phyloP scores from a whole-genome alignment of 1,140 invertebrate species.

The Sycobia sp. region DNA sequence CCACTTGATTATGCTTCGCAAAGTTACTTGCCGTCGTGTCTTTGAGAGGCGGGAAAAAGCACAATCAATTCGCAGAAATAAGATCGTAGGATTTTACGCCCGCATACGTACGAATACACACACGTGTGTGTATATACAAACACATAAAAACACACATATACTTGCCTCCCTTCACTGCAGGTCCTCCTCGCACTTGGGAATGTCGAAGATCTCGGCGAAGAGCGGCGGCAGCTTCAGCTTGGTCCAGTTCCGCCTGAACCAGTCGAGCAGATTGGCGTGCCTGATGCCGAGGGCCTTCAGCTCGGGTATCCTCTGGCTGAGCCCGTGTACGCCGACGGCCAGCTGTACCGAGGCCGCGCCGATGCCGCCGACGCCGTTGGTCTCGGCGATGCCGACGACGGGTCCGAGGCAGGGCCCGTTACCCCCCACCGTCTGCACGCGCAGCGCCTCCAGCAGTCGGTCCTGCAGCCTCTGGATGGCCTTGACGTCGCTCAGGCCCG shows the following conservation, averaged over 20 bases:
- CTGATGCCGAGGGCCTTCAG: conserved; percentile 80
- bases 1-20: too few relatives aligned
- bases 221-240: conserved; percentile 86
- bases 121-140: too few relatives aligned
- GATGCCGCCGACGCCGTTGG: conserved; percentile 17
- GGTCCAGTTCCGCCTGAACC: conserved; percentile 89
- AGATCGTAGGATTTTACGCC: too few relatives aligned
- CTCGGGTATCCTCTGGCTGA: conserved; percentile 72
- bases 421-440: conserved; percentile 65
- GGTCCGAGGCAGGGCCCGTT: neutral
- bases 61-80: too few relatives aligned
- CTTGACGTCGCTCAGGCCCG: conserved; percentile 82
- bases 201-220: conserved; percentile 97
- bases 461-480: conserved; percentile 83
- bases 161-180: conserved; percentile 62
- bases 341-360: conserved; percentile 48
- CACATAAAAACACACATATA: neutral
- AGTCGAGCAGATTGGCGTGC: conserved; percentile 85
- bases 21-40: too few relatives aligned
- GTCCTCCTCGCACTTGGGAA: conserved; percentile 87
- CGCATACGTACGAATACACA: too few relatives aligned
- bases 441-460: conserved; percentile 83
- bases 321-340: conserved; percentile 40
- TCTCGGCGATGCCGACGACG: neutral
- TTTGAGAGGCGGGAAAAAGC: too few relatives aligned